phyloP scores from a whole-genome alignment of 2,797 vertebrate genomes.

The Sebastes minor region DNA sequence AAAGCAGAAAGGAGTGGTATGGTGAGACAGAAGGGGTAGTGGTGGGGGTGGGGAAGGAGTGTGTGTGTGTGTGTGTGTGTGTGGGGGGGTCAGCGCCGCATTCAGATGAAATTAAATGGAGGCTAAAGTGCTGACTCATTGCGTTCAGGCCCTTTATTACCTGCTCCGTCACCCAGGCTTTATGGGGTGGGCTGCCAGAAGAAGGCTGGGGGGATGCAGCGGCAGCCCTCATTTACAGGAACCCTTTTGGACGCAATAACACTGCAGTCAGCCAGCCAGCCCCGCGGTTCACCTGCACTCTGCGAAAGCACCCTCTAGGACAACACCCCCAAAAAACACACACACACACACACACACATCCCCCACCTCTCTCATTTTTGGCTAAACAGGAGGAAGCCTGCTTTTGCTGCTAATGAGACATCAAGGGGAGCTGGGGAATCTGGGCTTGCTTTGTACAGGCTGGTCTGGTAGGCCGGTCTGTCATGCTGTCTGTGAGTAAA shows the following conservation, averaged over 20 bases:
- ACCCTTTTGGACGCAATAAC: constrained; percentile 71
- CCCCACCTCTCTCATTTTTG: constrained; percentile 27
- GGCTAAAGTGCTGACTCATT: constrained; percentile 85
- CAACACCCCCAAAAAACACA: constrained; percentile 1
- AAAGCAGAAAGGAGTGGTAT: constrained; percentile 41
- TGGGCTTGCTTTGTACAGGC: constrained; percentile 23
- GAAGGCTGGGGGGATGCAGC: constrained; percentile 40
- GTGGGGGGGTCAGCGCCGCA: constrained; percentile 48
- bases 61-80: neutral
- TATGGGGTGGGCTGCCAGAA: constrained; percentile 68
- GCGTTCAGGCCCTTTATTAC: constrained; percentile 79
- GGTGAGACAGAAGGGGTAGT: constrained; percentile 40
- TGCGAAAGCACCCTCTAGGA: constrained; percentile 43
- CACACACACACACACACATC: constrained; percentile 1
- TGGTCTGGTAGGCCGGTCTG: constrained; percentile 27
- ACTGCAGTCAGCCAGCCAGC: constrained; percentile 51
- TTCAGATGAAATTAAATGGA: constrained; percentile 82
- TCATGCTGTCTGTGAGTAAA: neutral
- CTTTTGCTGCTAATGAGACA: constrained; percentile 71
- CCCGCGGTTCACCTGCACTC: constrained; percentile 58
- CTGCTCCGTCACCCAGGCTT: constrained; percentile 79
- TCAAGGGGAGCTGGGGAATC: constrained; percentile 61
- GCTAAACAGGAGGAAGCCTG: constrained; percentile 57
- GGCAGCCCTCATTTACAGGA: constrained; percentile 74
- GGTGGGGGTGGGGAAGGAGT: constrained; percentile 13